Base-by-base conservation (phyloP, 2,797 vertebrate genomes). In the Streptopelia turtur region DNA sequence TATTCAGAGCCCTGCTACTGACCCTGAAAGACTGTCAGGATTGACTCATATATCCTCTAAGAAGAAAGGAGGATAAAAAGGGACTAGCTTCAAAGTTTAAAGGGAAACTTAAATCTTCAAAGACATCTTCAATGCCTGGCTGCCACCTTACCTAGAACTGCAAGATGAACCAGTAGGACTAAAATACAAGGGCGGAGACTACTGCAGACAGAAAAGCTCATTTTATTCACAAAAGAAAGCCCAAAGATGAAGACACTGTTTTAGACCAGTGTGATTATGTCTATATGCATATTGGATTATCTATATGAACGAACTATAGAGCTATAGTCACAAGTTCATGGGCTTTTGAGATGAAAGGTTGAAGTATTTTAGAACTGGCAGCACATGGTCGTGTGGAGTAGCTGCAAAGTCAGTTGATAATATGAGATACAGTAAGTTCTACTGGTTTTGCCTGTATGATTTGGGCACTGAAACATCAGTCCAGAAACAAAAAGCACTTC, bases 61-160 rank as follows among this genome's bases (percentile, higher is more conserved):
- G 52, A 66, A 65, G 69, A 65, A 95, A 90, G 63, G 65, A 95
- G 18, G 45, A 75, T 74, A 21, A 52, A 70, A 80, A 89, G 22
- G 23, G 25, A n/a, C n/a, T 24, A 41, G n/a, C 66, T 96, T 96
- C 88, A 71, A 93, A 37, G 79, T 89, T 66, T 69, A 95, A 95
- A 95, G 75, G 35, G 27, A 75, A 95, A 88, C 65, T 91, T 90
- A 69, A 85, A 55, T 84, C 86, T 85, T 87, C 87, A 94, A 94
- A 86, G 74, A 91, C 82, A 59, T 53, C 69, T 89, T 92, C 81
- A 79, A 45, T 68, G 52, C 39, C 37, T 91, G 31, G 28, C 59
- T 31, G 4, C 47, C 8, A 8, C 64, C 78, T 97, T 89, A 50
- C 30, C 35, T 87, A 56, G 64, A 68, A 65, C 39, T 66, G 60